Evolutionary conservation across 2,113 vertebrate species (phyloP), one percentile per base, ranked within the genome.

Genomic region (Hippocampus barbouri): DNA sequence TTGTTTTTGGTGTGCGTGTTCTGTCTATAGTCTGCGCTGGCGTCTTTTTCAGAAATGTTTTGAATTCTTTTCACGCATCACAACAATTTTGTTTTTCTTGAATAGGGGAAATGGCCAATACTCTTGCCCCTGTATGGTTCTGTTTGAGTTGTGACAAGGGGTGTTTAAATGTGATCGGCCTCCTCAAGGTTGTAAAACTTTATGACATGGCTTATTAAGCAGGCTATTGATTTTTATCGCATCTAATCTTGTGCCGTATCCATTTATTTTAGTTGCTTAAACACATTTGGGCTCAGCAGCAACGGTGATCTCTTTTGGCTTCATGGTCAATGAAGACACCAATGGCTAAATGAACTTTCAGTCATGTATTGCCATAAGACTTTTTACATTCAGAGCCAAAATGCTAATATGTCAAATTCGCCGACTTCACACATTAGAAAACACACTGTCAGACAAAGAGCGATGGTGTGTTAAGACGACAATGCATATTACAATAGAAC

Each of bases 191-290:
- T 69, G 49, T 65, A 62, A 27, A 72, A 67, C 69, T 70, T 81
- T 54, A 68, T 70, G 73, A 9, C 70, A 69, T 12, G 73, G 49
- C 64, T 77, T 85, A 74, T 78, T 69, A 74, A 79, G 18, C 69
- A 72, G 51, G 38, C 71, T 79, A 85, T 87, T 79, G 81, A 86
- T 86, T 79, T 73, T 20, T 49, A 68, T 25, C 65, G 47, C 69
- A 64, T 75, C 40, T 77, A 78, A 74, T 76, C 67, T 68, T 68
- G 76, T 75, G 70, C 68, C 69, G 56, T 77, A 70, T 68, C 79
- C 74, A 73, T 65, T 86, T 81, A 73, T 80, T 76, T 49, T 76
- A 77, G 68, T 66, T 47, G 70, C 72, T 65, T 45, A 65, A 43
- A 43, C 40, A 65, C 40, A 21, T 65, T 63, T 63, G 61, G 12